These are phyloP conservation scores for Parnassius orleans DNA, from an alignment of 2,888 invertebrate genomes.

Conservation along the genomic window DNA sequence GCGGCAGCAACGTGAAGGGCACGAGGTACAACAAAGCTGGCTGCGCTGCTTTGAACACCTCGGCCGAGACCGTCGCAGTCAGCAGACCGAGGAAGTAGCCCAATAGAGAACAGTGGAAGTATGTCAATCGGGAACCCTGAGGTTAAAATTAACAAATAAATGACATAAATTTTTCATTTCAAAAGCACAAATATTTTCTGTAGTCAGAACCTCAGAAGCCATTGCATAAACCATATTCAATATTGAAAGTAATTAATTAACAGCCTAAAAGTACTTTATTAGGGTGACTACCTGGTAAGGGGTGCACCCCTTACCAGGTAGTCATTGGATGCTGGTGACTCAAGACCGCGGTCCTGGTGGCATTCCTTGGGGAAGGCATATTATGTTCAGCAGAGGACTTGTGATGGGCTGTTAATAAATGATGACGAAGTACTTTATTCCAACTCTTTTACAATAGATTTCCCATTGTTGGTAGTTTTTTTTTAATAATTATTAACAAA, in stretches of 20 bases:
- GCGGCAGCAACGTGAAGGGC: constrained; percentile 97
- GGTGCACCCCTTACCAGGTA: too few species aligned
- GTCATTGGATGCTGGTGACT: too few species aligned
- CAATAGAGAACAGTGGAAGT: constrained; percentile 98
- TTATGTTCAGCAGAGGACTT: neutral
- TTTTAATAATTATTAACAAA: too few species aligned
- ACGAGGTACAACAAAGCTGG: constrained; percentile 98
- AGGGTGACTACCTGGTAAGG: too few species aligned
- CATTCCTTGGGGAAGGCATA: neutral
- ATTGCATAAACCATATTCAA: too few species aligned
- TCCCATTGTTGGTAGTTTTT: too few species aligned
- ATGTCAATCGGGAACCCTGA: constrained; percentile 87
- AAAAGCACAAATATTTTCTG: neutral
- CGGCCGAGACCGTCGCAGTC: constrained; percentile 98
- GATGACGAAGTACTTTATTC: too few species aligned
- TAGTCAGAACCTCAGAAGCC: too few species aligned
- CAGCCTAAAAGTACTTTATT: too few species aligned
- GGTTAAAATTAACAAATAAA: neutral
- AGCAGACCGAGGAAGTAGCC: constrained; percentile 98
- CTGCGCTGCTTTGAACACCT: constrained; percentile 99
- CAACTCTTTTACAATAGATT: too few species aligned
- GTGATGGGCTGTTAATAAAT: neutral
- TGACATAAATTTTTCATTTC: neutral
- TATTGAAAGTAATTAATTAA: too few species aligned
- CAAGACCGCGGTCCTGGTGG: too few species aligned